Evolutionary conservation across 1,140 invertebrate species (phyloP).

Genomic region (Sinonovacula constricta): DNA sequence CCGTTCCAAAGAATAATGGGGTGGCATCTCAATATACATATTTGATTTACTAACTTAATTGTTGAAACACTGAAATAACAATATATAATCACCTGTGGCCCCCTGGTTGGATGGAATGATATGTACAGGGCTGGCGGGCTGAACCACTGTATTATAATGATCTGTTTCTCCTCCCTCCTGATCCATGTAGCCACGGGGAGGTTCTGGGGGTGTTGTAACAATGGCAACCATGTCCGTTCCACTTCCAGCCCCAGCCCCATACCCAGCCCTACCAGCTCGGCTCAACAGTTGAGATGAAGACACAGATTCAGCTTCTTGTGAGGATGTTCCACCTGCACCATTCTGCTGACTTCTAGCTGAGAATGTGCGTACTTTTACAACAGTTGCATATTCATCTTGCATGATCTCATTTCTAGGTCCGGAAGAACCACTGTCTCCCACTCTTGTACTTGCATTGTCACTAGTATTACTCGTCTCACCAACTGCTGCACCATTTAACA

Average conservation of each 20-base stretch:
- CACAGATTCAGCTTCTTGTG: background rate
- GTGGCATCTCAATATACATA: background rate
- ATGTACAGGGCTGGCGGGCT: no score
- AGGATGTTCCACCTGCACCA: background rate
- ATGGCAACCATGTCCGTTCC: background rate
- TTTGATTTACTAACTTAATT: background rate
- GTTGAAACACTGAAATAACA: background rate
- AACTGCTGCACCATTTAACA: background rate
- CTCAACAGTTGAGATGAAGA: no score
- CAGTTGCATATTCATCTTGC: constrained; percentile 40
- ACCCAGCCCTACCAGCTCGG: background rate
- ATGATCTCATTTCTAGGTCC: constrained; percentile 30
- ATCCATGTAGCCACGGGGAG: constrained; percentile 44
- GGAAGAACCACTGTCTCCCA: background rate
- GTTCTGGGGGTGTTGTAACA: constrained; percentile 22
- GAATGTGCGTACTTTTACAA: constrained; percentile 36
- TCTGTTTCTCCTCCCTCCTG: constrained; percentile 6
- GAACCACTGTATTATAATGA: constrained; percentile 22
- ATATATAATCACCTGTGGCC: background rate
- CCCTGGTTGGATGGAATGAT: background rate
- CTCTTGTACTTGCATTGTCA: background rate
- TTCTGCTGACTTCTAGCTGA: background rate
- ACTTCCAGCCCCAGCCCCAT: background rate
- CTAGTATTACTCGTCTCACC: background rate
- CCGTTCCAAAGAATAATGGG: no score